Evolutionary conservation across 2,888 invertebrate genomes (phyloP), one percentile per base, ranked within the genome.

Genomic region (Julus scanicus): DNA sequence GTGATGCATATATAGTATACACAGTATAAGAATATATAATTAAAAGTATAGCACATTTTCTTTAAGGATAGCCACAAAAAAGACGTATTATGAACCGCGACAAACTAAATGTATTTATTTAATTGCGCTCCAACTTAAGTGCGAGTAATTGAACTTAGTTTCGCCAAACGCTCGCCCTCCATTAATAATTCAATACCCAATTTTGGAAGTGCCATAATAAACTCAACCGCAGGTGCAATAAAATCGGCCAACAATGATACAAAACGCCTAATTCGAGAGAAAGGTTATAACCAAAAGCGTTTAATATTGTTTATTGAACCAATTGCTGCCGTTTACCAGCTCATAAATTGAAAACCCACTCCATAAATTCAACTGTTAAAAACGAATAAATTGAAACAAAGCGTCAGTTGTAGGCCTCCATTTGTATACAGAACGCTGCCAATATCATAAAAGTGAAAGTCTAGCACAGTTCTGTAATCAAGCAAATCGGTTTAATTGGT

Each of bases 301-400:
- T 63, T 63, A 63, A 63, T 63, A 63, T 63, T 63, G 63, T 63
- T 63, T 63, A 63, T 63, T 63, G 63, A 63, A 20, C 63, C 63
- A 63, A 20, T 20, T 63, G 63, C 63, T 49, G 49, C 49, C 49
- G 49, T 49, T 49, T 11, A 4, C 20, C 20, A 4, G 9, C 63
- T 20, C 63, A 15, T 63, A n/a, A 20, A 63, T 63, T 63, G n/a
- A 63, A 63, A 63, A 63, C 9, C 63, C 63, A 63, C 63, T 63
- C 63, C 63, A 63, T 63, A 63, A 63, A 20, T 63, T 20, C 9
- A 63, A 63, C 63, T n/a, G 4, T 63, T 63, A 63, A 63, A 63
- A 63, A 20, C n/a, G n/a, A 63, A 63, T 63, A 63, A 63, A 63
- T 63, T 63, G n/a, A 63, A 63, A 15, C 63, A 5, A 20, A 63